These are phyloP conservation scores for Brachycybe producta DNA, from an alignment of 2,888 invertebrate species.

Conservation along the genomic window DNA sequence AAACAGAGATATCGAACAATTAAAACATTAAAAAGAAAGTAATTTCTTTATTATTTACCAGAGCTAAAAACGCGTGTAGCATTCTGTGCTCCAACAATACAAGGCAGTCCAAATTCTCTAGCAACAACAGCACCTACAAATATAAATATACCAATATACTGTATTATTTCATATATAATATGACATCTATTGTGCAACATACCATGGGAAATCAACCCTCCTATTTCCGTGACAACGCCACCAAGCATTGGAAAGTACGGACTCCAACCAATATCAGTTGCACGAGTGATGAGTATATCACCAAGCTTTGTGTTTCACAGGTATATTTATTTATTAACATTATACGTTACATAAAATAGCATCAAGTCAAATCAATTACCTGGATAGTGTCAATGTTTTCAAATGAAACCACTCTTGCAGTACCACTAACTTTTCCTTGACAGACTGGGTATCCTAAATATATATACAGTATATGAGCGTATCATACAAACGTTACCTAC, in stretches of 20 bases:
- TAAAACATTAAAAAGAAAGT: constrained; percentile 9
- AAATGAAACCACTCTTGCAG: constrained; percentile 58
- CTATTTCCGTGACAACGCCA: constrained; percentile 68
- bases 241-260: too few relatives aligned
- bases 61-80: constrained; percentile 52
- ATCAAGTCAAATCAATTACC: constrained; percentile 2
- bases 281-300: constrained; percentile 60
- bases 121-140: constrained; percentile 76
- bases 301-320: constrained; percentile 44
- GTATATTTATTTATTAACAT: too few relatives aligned
- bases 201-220: constrained; percentile 73
- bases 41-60: constrained; percentile 36
- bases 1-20: too few relatives aligned
- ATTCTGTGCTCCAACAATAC: constrained; percentile 56
- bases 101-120: constrained; percentile 68
- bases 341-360: neutral
- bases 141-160: too few relatives aligned
- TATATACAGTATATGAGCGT: too few relatives aligned
- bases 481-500: too few relatives aligned
- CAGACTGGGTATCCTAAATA: constrained; percentile 63
- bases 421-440: constrained; percentile 50
- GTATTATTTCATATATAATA: too few relatives aligned
- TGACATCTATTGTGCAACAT: too few relatives aligned
- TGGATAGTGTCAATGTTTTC: constrained; percentile 45
- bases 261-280: constrained; percentile 75